Base-by-base conservation (phyloP, 2,888 invertebrate species). In the Parelbella ahira region DNA sequence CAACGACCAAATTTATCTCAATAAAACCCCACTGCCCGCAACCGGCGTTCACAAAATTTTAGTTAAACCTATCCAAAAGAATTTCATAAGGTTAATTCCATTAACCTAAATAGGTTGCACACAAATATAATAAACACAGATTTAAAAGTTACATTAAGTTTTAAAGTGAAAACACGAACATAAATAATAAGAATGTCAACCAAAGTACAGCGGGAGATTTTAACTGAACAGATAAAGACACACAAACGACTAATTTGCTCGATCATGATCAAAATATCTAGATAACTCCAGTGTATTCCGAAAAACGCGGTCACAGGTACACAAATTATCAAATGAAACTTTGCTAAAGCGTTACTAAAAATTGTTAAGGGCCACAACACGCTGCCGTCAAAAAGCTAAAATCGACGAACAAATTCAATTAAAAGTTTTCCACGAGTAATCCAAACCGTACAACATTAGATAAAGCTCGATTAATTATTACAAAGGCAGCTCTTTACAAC, bases 391-490 rank as follows among this genome's bases (percentile, higher is more conserved):
- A 77, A 80, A 79, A 76, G 73, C 68, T 68, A 74, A 77, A 80
- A 78, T 74, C 74, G 63, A 68, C 68, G 57, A 70, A 63, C 76
- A 71, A 78, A 79, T 83, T 82, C 79, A 84, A 84, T 84, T 83
- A 83, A 83, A 86, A 86, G 68, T 86, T 86, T 66, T 51, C 63
- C 50, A 58, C 66, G 65, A 63, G 71, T 78, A 77, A 80, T 71
- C 72, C 68, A 68, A 76, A 65, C 74, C 69, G 61, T 61, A 56
- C 61, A 71, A 68, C 73, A 71, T 78, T 73, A 80, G 74, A 79
- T 71, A 72, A 74, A 75, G 67, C 73, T 67, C 72, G 66, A 82
- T 82, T 81, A 78, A 84, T 84, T 81, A 84, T 82, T 77, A 78
- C 77, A 83, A 80, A 78, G 70, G 71, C 68, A 69, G 64, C 70